Percentiles rank a stretch among this genome's conserved stretches.
Conservation (phyloP, 2,888 invertebrate genomes). For the Helleia helle region DNA sequence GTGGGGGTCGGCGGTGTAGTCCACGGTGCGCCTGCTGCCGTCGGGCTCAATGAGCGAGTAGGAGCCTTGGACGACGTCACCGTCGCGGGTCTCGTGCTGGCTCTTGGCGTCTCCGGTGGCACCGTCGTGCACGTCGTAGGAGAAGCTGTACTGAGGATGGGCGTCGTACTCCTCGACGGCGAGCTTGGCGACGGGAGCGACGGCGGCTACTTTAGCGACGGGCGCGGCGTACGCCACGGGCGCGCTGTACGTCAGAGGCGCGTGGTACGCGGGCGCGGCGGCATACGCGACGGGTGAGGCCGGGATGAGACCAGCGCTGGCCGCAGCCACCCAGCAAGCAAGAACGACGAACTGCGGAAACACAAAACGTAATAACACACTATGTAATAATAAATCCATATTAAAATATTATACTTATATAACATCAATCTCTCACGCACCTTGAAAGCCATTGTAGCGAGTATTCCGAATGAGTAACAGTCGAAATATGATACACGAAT, state of each 20-base stretch:
- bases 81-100: slow-evolving; percentile 64
- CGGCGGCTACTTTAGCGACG: slow-evolving; percentile 24
- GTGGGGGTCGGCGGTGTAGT: slow-evolving; percentile 68
- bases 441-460: too few relatives aligned
- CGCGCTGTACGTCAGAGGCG: slow-evolving; percentile 25
- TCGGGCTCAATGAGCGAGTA: slow-evolving; percentile 71
- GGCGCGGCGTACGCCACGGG: slow-evolving; percentile 29
- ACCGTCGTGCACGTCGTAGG: slow-evolving; percentile 68
- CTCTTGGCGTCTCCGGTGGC: slow-evolving; percentile 70
- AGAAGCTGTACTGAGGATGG: slow-evolving; percentile 54
- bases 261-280: too few relatives aligned
- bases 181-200: slow-evolving; percentile 19
- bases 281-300: too few relatives aligned
- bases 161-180: slow-evolving; percentile 39
- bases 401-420: too few relatives aligned
- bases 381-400: too few relatives aligned
- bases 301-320: too few relatives aligned
- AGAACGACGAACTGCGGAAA: too few relatives aligned
- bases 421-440: too few relatives aligned
- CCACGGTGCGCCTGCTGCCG: slow-evolving; percentile 66
- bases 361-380: too few relatives aligned
- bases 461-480: too few relatives aligned
- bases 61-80: slow-evolving; percentile 66
- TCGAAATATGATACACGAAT: too few relatives aligned
- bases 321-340: too few relatives aligned